Conservation (phyloP, 2,797 vertebrate species). For the Sternarchorhynchus goeldii region DNA sequence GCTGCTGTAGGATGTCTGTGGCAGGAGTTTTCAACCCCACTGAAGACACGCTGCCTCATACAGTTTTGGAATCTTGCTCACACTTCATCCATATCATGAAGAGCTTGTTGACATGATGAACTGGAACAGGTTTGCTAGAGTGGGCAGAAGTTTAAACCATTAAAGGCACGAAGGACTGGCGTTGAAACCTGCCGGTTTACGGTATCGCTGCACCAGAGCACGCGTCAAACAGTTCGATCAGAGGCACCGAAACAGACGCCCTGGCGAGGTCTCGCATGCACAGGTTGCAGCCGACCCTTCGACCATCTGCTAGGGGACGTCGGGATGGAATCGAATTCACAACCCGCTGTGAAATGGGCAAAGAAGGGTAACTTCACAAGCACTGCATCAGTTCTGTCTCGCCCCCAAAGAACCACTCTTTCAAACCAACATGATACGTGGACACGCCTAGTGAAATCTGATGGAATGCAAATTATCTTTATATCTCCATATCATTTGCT, state of each 20-base stretch:
- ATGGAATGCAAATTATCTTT: slow-evolving; percentile 22
- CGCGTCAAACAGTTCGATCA: slow-evolving; percentile 8
- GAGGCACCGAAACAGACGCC: neutral
- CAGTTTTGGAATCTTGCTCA: too few relatives aligned
- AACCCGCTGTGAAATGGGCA: slow-evolving; percentile 67
- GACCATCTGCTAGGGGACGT: slow-evolving; percentile 63
- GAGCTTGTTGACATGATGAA: too few relatives aligned
- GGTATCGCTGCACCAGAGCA: slow-evolving; percentile 3
- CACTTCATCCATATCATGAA: too few relatives aligned
- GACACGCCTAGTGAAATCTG: slow-evolving; percentile 26
- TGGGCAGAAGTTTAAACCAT: too few relatives aligned
- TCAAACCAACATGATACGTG: slow-evolving; percentile 47
- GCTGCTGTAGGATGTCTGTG: neutral
- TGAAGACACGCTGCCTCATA: too few relatives aligned
- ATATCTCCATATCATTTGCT: slow-evolving; percentile 1
- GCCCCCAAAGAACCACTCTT: slow-evolving; percentile 40
- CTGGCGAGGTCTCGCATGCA: neutral
- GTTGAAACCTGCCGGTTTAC: neutral
- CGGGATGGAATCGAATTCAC: slow-evolving; percentile 61
- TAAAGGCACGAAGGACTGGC: too few relatives aligned
- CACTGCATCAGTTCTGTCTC: slow-evolving; percentile 26
- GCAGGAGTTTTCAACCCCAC: too few relatives aligned
- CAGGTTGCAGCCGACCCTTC: slow-evolving; percentile 58
- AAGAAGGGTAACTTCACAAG: slow-evolving; percentile 48
- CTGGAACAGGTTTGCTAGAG: too few relatives aligned